Evolutionary conservation across 1,140 invertebrate species (phyloP), one percentile per base, ranked within the genome.

Genomic region (Arion vulgaris): DNA sequence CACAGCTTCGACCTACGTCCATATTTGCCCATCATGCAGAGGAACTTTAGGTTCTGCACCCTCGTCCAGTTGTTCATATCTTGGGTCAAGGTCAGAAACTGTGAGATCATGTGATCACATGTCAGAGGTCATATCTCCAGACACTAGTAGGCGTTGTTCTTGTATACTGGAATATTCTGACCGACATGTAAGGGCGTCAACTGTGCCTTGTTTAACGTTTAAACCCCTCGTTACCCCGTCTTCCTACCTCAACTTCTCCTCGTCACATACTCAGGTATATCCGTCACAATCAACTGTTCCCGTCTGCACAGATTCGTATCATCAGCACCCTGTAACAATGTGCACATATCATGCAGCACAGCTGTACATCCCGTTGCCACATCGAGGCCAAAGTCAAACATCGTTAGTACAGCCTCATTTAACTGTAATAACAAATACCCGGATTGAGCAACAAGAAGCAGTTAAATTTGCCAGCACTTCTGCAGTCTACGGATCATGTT

Each of bases 21-120:
- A 69, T 75, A 73, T 83, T 36, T 88, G 87, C 72, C 84, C 87
- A 4, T 89, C 88, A 15, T 89, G 88, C 77, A 83, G 86, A 51
- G 84, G 85, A 36, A 88, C 87, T 13, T 57, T 86, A 0, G 87
- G 86, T n/a, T 86, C 88, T 41, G 82, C 84, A 0, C 83, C 76
- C 34, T 85, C 85, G 26, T 85, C 85, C 17, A 80, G 82, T 28
- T 86, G 84, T 11, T 81, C 80, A 32, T 83, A 77, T 62, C 85
- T 83, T 41, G 77, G 77, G 36, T 62, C 77, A 38, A 79, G 77
- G 26, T 79, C 77, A 23, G 26, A 79, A 7, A n/a, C 28, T 39
- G 51, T 19, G 19, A 39, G 71, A 49, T 49, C 41, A 41, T 26
- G 41, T 51, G 26, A n/a, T 51, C 39, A 2, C 15, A 19, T n/a